A percentile compares a stretch with the other conserved stretches of the same genome.
phyloP scores from a whole-genome alignment of 2,797 vertebrate genomes.

The Eutrigla gurnardus region DNA sequence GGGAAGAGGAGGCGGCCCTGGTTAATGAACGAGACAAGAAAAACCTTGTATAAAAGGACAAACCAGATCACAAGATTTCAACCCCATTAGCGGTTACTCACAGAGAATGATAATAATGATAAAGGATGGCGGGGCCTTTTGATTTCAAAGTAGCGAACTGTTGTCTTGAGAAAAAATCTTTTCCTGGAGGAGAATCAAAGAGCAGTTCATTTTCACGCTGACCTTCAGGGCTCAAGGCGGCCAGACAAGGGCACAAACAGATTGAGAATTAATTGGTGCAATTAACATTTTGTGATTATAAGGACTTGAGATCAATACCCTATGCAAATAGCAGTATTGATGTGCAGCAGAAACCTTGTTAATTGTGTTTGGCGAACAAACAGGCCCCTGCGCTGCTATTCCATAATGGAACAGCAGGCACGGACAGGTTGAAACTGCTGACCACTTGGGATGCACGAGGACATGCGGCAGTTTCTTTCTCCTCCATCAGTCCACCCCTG shows the following conservation, averaged over 20 bases:
- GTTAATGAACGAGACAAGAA: constrained; percentile 86
- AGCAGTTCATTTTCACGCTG: constrained; percentile 90
- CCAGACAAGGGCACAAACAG: constrained; percentile 91
- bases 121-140: constrained; percentile 81
- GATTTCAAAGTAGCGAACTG: constrained; percentile 80
- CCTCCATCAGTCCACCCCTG: constrained; percentile 48
- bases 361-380: constrained; percentile 87
- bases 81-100: constrained; percentile 87
- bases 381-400: constrained; percentile 82
- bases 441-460: constrained; percentile 81
- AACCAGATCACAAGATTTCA: constrained; percentile 88
- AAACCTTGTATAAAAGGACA: constrained; percentile 88
- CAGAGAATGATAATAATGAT: constrained; percentile 86
- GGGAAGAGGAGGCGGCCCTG: constrained; percentile 66
- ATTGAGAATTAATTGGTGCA: constrained; percentile 99
- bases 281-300: constrained; percentile 99
- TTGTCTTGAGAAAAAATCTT: constrained; percentile 85
- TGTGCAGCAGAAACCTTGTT: constrained; percentile 88
- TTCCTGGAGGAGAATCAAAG: constrained; percentile 85
- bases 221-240: constrained; percentile 91
- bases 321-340: constrained; percentile 95
- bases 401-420: constrained; percentile 88
- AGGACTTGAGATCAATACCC: constrained; percentile 95
- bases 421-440: constrained; percentile 84
- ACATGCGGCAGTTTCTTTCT: constrained; percentile 61